Percentiles rank a stretch among this genome's conserved stretches.
phyloP scores from a whole-genome alignment of 2,113 vertebrate species.

The Ancistrus triradiatus region DNA sequence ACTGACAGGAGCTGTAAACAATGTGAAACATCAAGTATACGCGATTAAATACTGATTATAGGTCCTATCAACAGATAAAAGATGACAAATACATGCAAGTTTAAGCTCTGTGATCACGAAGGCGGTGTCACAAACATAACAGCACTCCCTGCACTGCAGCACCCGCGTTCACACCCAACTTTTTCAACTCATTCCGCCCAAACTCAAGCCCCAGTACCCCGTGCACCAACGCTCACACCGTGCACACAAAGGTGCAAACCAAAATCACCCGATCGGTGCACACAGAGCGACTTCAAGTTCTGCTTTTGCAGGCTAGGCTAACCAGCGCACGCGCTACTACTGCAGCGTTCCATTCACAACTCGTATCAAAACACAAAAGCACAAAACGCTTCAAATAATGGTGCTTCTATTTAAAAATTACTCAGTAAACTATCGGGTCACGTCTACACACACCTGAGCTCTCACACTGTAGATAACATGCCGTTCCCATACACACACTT shows the following conservation, averaged over 20 bases:
- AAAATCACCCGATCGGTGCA: neutral
- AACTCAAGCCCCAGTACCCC: too few relatives aligned
- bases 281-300: constrained; percentile 13
- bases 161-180: neutral
- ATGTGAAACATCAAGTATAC: too few relatives aligned
- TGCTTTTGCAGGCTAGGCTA: constrained; percentile 23
- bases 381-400: too few relatives aligned
- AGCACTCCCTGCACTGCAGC: constrained; percentile 8
- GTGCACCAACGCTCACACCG: neutral
- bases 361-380: too few relatives aligned
- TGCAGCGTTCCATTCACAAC: neutral
- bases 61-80: too few relatives aligned
- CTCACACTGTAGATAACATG: neutral
- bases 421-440: neutral
- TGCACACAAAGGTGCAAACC: neutral
- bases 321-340: constrained; percentile 35
- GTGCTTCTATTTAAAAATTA: too few relatives aligned
- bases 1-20: too few relatives aligned
- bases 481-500: neutral
- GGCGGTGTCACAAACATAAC: constrained; percentile 2
- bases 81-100: too few relatives aligned
- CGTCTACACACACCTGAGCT: neutral
- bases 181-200: neutral
- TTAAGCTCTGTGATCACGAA: neutral
- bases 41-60: too few relatives aligned